Evolutionary conservation across 2,888 invertebrate genomes (phyloP), one percentile per base, ranked within the genome.

Genomic region (Morpho deidamia): DNA sequence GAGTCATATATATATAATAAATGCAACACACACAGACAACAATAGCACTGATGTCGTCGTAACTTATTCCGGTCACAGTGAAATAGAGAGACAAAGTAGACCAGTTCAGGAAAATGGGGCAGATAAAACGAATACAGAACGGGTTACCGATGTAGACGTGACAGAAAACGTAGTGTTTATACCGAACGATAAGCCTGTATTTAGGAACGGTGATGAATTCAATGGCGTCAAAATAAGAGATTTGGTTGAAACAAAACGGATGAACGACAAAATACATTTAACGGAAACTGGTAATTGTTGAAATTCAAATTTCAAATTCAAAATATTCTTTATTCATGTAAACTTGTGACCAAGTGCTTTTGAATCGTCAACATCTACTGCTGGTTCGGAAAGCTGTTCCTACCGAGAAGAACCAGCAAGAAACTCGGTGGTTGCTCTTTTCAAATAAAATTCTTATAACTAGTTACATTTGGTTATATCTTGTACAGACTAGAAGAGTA

Each of bases 141-240:
- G 7, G 23, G 5, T 23, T 23, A 23, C 23, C 8, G 44, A 38
- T 14, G 37, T 23, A 5, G 39, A 40, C 23, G 12, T 11, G 0
- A 63, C 64, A 0, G 73, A 74, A 0, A 66, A 65, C 34, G 70
- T 83, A 0, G 53, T 83, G 0, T 85, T 85, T 39, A 58, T 85
- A 2, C 85, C 84, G 0, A 80, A 83, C 44, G 70, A 74, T 1
- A 65, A 60, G 32, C 59, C 66, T 0, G 51, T 55, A 0, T 58
- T 71, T 0, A 66, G 71, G 8, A 64, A 67, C 1, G 70, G 70
- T 10, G 62, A 70, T 53, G 9, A 65, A 1, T 50, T 53, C 8
- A 51, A 53, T 0, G 63, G 34, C 0, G 32, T 51, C 11, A 51
- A 48, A 11, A 11, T 58, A 8, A 9, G 40, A 11, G 57, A 54